Evolutionary conservation across 1,140 invertebrate genomes (phyloP).

Genomic region (Drosophila carrolli): DNA sequence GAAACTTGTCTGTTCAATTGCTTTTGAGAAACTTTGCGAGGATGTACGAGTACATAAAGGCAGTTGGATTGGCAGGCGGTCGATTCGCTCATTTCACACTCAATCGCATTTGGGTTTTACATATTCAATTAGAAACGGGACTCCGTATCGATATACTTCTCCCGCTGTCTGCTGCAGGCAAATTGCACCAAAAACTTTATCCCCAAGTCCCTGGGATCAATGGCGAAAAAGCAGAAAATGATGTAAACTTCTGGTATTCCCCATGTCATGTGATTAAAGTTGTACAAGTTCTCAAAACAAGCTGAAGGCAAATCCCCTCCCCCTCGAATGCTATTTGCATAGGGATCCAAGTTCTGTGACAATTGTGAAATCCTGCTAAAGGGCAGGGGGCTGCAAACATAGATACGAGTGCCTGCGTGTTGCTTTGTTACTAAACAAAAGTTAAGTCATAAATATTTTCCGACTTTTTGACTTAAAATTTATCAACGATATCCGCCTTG

Average conservation of each 20-base stretch:
- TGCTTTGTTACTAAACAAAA: conserved; percentile 80
- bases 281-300: conserved; percentile 36
- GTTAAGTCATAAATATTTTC: conserved; percentile 83
- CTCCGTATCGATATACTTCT: background rate
- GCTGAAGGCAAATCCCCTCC: conserved; percentile 3
- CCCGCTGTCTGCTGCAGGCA: conserved; percentile 20
- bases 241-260: conserved; percentile 67
- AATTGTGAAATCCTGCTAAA: conserved; percentile 46
- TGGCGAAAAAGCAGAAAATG: conserved; percentile 59
- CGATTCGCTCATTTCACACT: conserved; percentile 71
- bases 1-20: conserved; percentile 38
- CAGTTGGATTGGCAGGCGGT: conserved; percentile 11
- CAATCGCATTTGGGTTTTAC: conserved; percentile 70
- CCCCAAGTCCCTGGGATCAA: conserved; percentile 59
- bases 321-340: conserved; percentile 59
- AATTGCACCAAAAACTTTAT: conserved; percentile 48
- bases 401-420: conserved; percentile 23
- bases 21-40: conserved; percentile 22
- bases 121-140: conserved; percentile 74
- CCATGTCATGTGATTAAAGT: conserved; percentile 80
- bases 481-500: conserved; percentile 78
- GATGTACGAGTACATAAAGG: conserved; percentile 9
- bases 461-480: conserved; percentile 81
- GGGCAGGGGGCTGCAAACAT: conserved; percentile 16
- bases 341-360: conserved; percentile 63